These are phyloP conservation scores for Maccullochella peelii DNA, from an alignment of 2,113 vertebrate genomes.

Conservation along the genomic window DNA sequence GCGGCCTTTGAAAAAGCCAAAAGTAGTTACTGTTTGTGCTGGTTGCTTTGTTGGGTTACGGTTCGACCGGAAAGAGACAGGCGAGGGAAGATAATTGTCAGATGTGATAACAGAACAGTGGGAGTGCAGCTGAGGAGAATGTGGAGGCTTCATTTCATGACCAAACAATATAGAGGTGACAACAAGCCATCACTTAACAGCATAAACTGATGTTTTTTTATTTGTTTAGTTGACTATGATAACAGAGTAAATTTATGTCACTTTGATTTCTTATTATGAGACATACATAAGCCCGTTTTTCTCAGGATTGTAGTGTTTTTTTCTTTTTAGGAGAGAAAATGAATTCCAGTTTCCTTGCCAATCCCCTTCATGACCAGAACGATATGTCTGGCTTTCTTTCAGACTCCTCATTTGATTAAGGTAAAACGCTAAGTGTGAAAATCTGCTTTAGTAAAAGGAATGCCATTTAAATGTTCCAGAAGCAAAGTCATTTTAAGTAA, in stretches of 20 bases:
- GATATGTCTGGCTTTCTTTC: neutral
- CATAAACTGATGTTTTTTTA: too few relatives aligned
- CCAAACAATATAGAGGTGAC: neutral
- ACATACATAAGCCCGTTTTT: too few relatives aligned
- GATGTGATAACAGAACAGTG: neutral
- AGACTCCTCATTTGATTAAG: neutral
- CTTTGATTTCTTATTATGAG: neutral
- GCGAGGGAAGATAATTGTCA: neutral
- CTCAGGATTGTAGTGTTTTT: neutral
- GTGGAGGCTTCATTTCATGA: neutral
- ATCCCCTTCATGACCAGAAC: neutral
- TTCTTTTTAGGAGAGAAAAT: neutral
- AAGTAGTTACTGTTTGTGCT: neutral
- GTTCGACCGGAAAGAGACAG: neutral
- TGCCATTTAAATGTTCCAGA: too few relatives aligned
- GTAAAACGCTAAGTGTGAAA: neutral
- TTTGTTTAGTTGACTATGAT: too few relatives aligned
- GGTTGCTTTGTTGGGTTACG: neutral
- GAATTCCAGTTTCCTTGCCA: neutral
- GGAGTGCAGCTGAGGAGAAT: neutral
- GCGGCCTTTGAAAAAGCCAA: slow-evolving; percentile 14
- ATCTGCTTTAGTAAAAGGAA: too few relatives aligned
- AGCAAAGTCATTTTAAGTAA: too few relatives aligned
- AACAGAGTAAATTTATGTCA: neutral
- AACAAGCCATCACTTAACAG: too few relatives aligned